These are phyloP conservation scores for Ammospiza caudacuta DNA, from an alignment of 2,113 vertebrate species.

Conservation along the genomic window DNA sequence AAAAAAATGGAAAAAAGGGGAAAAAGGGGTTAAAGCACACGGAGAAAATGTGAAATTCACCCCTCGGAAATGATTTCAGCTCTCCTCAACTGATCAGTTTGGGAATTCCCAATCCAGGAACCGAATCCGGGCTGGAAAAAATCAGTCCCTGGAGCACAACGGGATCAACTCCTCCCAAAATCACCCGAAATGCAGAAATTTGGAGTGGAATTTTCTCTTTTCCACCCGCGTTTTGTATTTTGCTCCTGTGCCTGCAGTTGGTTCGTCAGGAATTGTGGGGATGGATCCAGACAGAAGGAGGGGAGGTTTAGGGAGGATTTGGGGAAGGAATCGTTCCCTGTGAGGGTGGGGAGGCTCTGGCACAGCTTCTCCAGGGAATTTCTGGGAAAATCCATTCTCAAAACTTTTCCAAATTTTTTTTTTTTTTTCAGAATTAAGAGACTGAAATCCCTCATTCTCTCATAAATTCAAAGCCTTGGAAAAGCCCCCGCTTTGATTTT, in stretches of 20 bases:
- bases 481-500: not conserved
- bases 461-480: accelerated
- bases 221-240: accelerated
- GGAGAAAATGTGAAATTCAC: not conserved
- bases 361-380: not conserved
- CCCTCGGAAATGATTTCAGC: not conserved
- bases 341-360: not conserved
- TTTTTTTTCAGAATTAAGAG: no score
- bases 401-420: no score
- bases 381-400: not conserved
- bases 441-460: not conserved
- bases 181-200: not conserved
- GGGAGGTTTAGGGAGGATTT: not conserved
- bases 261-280: not conserved
- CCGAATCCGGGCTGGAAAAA: not conserved
- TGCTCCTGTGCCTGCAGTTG: not conserved
- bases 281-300: accelerated
- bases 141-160: not conserved
- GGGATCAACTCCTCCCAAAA: not conserved
- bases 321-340: not conserved
- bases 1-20: not conserved
- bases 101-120: not conserved
- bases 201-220: accelerated
- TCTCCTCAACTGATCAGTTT: accelerated
- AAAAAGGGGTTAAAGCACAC: not conserved